phyloP scores from a whole-genome alignment of 2,113 vertebrate genomes.

The Polyodon spathula region DNA sequence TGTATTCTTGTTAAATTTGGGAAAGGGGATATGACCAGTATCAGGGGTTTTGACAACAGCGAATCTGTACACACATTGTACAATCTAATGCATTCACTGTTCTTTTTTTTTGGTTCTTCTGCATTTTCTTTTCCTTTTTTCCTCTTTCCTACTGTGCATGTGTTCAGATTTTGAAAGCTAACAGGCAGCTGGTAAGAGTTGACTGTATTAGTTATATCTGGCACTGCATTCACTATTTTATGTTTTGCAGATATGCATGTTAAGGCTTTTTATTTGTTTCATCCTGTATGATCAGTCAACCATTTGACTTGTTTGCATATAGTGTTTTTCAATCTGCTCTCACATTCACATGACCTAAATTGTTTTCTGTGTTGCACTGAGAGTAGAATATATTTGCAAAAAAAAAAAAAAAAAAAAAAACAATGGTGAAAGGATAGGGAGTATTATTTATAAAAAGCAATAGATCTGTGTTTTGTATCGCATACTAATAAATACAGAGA shows the following conservation, averaged over 20 bases:
- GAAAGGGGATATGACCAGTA: no score
- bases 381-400: no score
- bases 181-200: constrained; percentile 88
- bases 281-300: constrained; percentile 1
- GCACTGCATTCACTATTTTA: constrained; percentile 13
- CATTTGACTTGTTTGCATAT: background rate
- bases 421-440: no score
- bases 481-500: no score
- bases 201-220: constrained; percentile 42
- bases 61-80: background rate
- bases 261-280: no score
- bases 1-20: background rate
- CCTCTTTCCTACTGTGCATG: constrained; percentile 66
- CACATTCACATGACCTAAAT: no score
- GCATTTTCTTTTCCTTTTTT: constrained; percentile 44
- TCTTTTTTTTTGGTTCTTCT: constrained; percentile 32
- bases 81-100: constrained; percentile 10
- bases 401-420: no score
- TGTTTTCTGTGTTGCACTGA: no score
- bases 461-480: no score
- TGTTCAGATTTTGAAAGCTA: constrained; percentile 83
- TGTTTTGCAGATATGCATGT: no score
- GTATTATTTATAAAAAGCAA: no score
- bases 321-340: background rate
- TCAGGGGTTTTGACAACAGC: no score